Evolutionary conservation across 1,140 invertebrate species (phyloP), one percentile per base, ranked within the genome.

Genomic region (Andrena cerasifolii): DNA sequence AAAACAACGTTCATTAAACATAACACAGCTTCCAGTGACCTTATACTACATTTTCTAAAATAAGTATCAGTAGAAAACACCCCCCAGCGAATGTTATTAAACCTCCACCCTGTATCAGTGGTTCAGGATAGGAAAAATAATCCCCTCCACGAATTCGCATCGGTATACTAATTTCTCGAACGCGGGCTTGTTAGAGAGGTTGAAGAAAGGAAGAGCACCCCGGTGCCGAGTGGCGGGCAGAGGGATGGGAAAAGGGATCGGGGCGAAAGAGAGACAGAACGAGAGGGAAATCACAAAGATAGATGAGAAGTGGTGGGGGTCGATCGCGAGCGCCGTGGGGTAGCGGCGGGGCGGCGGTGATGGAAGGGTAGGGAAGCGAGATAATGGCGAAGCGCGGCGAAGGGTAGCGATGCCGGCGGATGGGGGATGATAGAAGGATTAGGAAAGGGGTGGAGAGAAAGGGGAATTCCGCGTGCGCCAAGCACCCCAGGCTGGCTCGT

Each of bases 391-490:
- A 14, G 45, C 16, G 54, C 40, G 61, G 28, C 28, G 47, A 54
- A 49, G 58, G 45, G 71, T 51, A 26, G 28, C 26, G 54, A 33
- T 74, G 40, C 70, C 45, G 14, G 56, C 36, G 58, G 21, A 47
- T 26, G 63, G 40, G 58, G 28, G 36, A 63, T 26, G 49, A 40
- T 45, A 65, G 47, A 49, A 70, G 45, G 36, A 33, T 12, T 21
- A 56, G 61, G 8, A 61, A 36, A 21, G 51, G 47, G 36, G 1
- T 18, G 45, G 58, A 76, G 58, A 49, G 53, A 71, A 58, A 43
- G 66, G 83, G 67, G 65, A 84, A 75, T 84, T 56, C 83, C 82
- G 78, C 67, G 82, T 80, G 83, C 81, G 71, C 83, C 81, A 66
- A 80, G 77, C 59, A 66, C n/a, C 51, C 65, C 66, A 74, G 76